Conservation (phyloP, 2,888 invertebrate species). For the Anoncus sp. region DNA sequence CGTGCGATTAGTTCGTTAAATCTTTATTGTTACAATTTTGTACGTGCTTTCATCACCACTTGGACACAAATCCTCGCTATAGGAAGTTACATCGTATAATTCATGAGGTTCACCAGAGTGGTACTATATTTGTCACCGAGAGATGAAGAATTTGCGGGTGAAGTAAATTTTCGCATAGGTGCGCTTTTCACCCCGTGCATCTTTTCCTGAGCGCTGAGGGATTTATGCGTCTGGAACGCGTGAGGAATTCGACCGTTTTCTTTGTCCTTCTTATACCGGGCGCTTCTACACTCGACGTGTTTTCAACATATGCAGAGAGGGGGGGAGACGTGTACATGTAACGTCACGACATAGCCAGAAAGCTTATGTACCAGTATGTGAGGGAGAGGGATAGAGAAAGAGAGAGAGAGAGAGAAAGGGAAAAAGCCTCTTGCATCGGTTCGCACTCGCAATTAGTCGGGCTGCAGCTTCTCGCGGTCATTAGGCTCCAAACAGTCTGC, state of each 20-base stretch:
- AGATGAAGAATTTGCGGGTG: conserved; percentile 44
- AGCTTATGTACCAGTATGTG: neutral
- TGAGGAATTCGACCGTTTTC: conserved; percentile 70
- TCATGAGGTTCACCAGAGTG: conserved; percentile 14
- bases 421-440: conserved; percentile 50
- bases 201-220: conserved; percentile 71
- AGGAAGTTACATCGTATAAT: conserved; percentile 24
- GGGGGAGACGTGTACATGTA: neutral
- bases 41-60: neutral
- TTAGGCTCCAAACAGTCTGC: conserved; percentile 60
- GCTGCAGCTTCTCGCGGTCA: conserved; percentile 55
- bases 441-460: conserved; percentile 60
- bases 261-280: conserved; percentile 67
- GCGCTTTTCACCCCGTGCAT: conserved; percentile 65
- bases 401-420: neutral
- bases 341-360: conserved; percentile 6
- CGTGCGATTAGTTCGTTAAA: neutral
- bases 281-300: conserved; percentile 42
- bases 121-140: conserved; percentile 56
- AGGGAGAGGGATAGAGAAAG: neutral
- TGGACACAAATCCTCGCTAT: conserved; percentile 2
- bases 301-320: conserved; percentile 26
- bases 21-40: conserved; percentile 9
- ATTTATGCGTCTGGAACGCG: conserved; percentile 79
- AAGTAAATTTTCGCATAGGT: conserved; percentile 59